Percentiles rank a stretch among this genome's conserved stretches.
These are phyloP conservation scores for Portunus trituberculatus DNA, from an alignment of 1,140 invertebrate species.

Conservation along the genomic window DNA sequence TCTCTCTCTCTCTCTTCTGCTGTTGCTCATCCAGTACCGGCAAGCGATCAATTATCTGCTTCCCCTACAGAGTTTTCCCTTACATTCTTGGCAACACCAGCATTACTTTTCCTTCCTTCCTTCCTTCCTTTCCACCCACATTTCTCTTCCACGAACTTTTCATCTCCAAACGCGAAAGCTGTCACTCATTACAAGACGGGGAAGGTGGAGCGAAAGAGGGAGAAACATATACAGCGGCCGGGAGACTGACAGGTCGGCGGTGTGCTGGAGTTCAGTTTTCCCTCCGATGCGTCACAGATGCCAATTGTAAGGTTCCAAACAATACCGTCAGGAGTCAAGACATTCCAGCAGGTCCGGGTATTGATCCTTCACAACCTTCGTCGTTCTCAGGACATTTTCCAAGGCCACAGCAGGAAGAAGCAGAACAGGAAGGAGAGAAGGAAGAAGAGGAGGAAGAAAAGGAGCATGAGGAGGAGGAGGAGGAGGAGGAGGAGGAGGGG, in stretches of 20 bases:
- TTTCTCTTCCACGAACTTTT: slow-evolving; percentile 2
- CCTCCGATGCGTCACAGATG: slow-evolving; percentile 12
- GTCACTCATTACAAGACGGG: not conserved
- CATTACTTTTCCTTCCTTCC: not conserved
- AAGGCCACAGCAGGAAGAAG: not conserved
- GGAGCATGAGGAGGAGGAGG: too few species aligned
- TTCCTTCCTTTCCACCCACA: not conserved
- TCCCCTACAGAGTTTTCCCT: too few species aligned
- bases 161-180: not conserved
- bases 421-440: not conserved
- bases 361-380: slow-evolving; percentile 6
- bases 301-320: slow-evolving; percentile 40
- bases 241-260: not conserved
- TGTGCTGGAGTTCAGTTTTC: slow-evolving; percentile 15
- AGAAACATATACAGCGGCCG: not conserved
- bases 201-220: slow-evolving; percentile 27
- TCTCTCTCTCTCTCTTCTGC: too few species aligned
- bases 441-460: not conserved
- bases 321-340: slow-evolving; percentile 3
- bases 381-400: not conserved
- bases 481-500: too few species aligned
- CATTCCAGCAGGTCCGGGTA: not conserved
- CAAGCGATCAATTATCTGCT: too few species aligned
- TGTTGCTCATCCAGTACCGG: too few species aligned
- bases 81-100: not conserved